Base-by-base conservation (phyloP, 2,888 invertebrate genomes). In the Rhingia rostrata region DNA sequence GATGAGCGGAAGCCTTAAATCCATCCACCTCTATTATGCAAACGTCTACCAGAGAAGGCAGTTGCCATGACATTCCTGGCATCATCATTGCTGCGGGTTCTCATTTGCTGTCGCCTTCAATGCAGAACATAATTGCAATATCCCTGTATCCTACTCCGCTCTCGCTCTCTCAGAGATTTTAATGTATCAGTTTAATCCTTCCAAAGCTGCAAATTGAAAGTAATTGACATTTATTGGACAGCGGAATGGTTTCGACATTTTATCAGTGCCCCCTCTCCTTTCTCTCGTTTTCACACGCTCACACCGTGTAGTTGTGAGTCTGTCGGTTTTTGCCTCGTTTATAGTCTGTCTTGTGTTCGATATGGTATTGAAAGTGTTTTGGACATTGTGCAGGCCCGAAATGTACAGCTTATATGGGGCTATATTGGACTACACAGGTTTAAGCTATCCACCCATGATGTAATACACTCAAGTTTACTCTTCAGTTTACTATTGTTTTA, bases 191-290 rank as follows among this genome's bases (percentile, higher is more conserved):
- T 86, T 84, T 87, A 87, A 86, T 87, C 87, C 87, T 74, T 86
- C 86, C 83, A 86, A 86, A 87, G 82, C 86, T 86, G 87, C 86
- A 89, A 89, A 88, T 89, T 89, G 88, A 88, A 87, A 88, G 88
- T 89, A 90, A 90, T 89, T 90, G 90, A 90, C 90, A 89, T 88
- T 89, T 90, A 90, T 89, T 89, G 88, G 88, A 89, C 89, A 90
- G 89, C 87, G 87, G 88, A 82, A 82, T 78, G 72, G 77, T 82
- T 82, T 78, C 78, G 67, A 82, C 72, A 67, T 64, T 78, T 63
- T 72, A 79, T 66, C 72, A 82, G 70, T 77, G 10, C 41, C 45
- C 54, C 41, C 33, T 22, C 35, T 33, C 32, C 47, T 30, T 37
- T 39, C 12, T 7, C 6, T 39, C 33, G 43, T 22, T 22, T 22